A percentile compares a stretch with the other conserved stretches of the same genome.
phyloP scores from a whole-genome alignment of 2,888 invertebrate genomes.

The Chrysodeixis includens region DNA sequence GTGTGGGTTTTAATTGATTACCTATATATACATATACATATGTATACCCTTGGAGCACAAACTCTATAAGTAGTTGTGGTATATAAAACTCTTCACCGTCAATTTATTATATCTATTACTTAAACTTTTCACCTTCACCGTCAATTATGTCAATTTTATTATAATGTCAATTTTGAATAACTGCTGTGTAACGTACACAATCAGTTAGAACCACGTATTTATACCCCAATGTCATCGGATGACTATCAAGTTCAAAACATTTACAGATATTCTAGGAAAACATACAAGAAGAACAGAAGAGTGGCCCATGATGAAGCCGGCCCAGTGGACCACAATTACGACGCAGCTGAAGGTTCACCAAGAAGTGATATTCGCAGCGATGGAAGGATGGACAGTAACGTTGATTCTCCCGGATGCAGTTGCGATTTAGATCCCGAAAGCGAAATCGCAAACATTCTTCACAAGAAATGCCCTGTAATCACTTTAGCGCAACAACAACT shows the following conservation, averaged over 20 bases:
- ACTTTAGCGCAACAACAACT: constrained; percentile 81
- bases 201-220: not conserved
- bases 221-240: constrained; percentile 70
- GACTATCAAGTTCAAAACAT: constrained; percentile 80
- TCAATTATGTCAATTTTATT: no score
- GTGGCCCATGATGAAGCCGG: constrained; percentile 64
- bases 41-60: no score
- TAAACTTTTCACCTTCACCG: no score
- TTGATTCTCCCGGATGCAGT: constrained; percentile 64
- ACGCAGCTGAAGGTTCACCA: constrained; percentile 64
- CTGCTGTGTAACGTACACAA: not conserved
- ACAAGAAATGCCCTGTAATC: constrained; percentile 84
- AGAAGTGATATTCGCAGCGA: constrained; percentile 60
- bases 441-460: constrained; percentile 79
- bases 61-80: no score
- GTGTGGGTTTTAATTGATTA: no score
- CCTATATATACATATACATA: no score
- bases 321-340: constrained; percentile 62
- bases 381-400: constrained; percentile 54
- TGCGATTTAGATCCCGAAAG: constrained; percentile 75
- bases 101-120: no score
- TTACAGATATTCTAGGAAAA: constrained; percentile 79
- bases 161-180: not conserved
- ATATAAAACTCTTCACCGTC: no score
- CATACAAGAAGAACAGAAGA: constrained; percentile 73